Conservation (phyloP, 1,140 invertebrate species). For the Melipona quadrifasciata region DNA sequence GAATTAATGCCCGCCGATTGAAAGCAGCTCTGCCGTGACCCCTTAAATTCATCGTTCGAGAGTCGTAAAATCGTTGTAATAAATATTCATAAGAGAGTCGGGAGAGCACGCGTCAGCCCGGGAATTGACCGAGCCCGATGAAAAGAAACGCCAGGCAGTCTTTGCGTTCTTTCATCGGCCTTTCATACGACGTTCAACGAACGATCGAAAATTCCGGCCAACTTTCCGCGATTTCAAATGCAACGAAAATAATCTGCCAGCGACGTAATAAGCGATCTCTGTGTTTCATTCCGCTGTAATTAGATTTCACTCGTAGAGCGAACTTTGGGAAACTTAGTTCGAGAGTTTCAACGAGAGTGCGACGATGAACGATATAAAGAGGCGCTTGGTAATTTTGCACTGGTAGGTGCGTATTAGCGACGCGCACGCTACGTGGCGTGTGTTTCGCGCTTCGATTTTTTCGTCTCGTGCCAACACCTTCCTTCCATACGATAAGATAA, state of each 20-base stretch:
- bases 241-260: background rate
- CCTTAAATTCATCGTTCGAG: slow-evolving; percentile 5
- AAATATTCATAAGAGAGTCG: slow-evolving; percentile 10
- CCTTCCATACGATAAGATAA: background rate
- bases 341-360: background rate
- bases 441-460: background rate
- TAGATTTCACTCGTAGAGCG: background rate
- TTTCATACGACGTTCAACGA: no score
- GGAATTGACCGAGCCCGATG: background rate
- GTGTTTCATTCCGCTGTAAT: background rate
- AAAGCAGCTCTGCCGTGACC: background rate
- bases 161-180: background rate
- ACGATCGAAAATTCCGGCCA: background rate
- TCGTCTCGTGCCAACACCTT: background rate
- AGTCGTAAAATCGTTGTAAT: background rate
- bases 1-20: background rate
- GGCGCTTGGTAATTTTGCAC: background rate
- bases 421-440: background rate
- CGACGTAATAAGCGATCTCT: background rate
- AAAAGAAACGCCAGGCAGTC: background rate
- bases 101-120: background rate
- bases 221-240: background rate
- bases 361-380: background rate
- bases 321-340: background rate
- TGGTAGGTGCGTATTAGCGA: background rate